Conservation (phyloP, 2,113 vertebrate genomes). For the Anoura caudifer region DNA sequence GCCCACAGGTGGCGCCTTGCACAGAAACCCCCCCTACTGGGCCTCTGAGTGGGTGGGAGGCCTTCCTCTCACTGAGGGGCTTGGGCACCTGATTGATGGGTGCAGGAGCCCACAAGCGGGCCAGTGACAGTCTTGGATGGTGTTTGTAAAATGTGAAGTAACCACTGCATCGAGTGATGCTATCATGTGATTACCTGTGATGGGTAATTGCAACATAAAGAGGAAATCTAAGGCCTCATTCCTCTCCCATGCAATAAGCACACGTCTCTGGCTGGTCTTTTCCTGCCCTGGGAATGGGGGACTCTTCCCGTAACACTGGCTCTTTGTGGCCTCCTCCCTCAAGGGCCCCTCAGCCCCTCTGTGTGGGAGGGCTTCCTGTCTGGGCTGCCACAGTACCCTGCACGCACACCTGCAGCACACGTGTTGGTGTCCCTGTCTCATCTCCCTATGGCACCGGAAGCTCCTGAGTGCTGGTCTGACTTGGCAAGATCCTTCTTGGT, state of each 20-base stretch:
- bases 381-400: not conserved
- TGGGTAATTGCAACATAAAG: not conserved
- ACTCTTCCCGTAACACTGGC: too few species aligned
- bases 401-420: not conserved
- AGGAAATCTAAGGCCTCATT: not conserved
- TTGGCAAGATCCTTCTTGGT: not conserved
- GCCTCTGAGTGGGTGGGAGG: not conserved
- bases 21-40: not conserved
- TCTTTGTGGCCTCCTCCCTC: not conserved
- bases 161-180: fast-evolving
- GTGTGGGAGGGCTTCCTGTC: not conserved
- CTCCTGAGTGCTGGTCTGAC: not conserved
- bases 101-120: too few species aligned
- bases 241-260: not conserved
- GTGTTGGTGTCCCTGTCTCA: too few species aligned
- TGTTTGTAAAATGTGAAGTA: not conserved
- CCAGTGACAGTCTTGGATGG: not conserved
- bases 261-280: not conserved
- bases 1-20: not conserved
- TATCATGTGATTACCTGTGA: not conserved
- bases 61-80: fast-evolving
- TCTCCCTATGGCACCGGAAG: too few species aligned
- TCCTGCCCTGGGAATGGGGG: not conserved
- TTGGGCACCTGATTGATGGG: not conserved
- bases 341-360: not conserved